These are phyloP conservation scores for Corythucha ciliata DNA, from an alignment of 2,888 invertebrate species.

Conservation along the genomic window DNA sequence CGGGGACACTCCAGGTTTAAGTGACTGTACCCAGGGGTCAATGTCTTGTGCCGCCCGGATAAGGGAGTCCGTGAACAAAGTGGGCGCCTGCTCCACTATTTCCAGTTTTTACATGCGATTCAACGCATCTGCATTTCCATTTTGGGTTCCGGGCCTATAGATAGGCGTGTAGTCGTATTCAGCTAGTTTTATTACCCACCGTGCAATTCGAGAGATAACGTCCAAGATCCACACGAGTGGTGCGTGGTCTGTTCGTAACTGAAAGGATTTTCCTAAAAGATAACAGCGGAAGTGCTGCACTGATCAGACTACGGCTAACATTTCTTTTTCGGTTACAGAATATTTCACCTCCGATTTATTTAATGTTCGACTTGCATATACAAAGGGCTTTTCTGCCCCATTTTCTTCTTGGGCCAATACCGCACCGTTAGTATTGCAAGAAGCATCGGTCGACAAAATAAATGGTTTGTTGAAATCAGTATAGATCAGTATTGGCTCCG, in stretches of 20 bases:
- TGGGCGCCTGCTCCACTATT: too few relatives aligned
- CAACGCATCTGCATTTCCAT: constrained; percentile 1
- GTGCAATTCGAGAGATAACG: constrained; percentile 38
- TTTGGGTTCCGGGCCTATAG: not conserved
- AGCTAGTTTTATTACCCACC: constrained; percentile 40
- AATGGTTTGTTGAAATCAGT: not conserved
- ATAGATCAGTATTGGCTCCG: constrained; percentile 37
- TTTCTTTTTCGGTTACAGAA: too few relatives aligned
- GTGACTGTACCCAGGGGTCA: not conserved
- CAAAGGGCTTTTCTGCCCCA: constrained; percentile 9
- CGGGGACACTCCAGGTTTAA: not conserved
- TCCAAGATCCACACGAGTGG: too few relatives aligned
- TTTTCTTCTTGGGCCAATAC: constrained; percentile 4
- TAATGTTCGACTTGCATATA: too few relatives aligned
- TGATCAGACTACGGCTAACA: too few relatives aligned
- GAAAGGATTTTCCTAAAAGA: constrained; percentile 39
- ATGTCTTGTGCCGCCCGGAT: not conserved
- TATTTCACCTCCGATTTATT: too few relatives aligned
- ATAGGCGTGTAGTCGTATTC: constrained; percentile 36
- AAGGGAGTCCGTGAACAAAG: too few relatives aligned
- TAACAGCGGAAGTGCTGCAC: too few relatives aligned
- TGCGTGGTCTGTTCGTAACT: constrained; percentile 41
- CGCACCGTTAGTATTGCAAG: not conserved
- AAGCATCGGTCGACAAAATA: constrained; percentile 8
- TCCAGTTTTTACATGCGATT: not conserved